Conservation (phyloP, 2,888 invertebrate species). For the Gandaritis pyraliata region DNA sequence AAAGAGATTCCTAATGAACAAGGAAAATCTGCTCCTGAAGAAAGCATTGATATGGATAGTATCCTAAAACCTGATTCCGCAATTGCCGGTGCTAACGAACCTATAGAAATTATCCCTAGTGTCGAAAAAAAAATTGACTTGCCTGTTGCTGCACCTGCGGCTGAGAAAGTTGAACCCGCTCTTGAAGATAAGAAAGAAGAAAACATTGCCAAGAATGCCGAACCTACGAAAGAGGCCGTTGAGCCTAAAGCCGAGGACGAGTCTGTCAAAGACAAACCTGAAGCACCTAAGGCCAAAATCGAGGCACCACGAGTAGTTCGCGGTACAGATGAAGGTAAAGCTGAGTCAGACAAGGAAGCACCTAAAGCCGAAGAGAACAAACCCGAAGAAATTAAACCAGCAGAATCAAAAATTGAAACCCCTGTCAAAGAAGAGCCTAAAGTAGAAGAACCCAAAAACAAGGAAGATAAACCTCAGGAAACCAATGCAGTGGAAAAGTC, state of each 20-base stretch:
- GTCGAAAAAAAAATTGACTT: slow-evolving; percentile 24
- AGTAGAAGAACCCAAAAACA: slow-evolving; percentile 37
- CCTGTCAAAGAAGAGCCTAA: slow-evolving; percentile 25
- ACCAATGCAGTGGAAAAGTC: slow-evolving; percentile 5
- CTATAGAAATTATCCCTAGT: slow-evolving; percentile 10
- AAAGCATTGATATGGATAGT: slow-evolving; percentile 22
- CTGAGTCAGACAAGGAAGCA: slow-evolving; percentile 5
- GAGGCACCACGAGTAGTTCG: slow-evolving; percentile 64
- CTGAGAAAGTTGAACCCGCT: slow-evolving; percentile 28
- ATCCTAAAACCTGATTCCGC: slow-evolving; percentile 17
- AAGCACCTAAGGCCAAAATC: slow-evolving; percentile 8
- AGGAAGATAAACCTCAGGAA: slow-evolving; percentile 16
- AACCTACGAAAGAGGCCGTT: slow-evolving; percentile 30
- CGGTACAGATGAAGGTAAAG: slow-evolving; percentile 63
- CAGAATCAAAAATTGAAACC: slow-evolving; percentile 11
- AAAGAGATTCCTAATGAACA: slow-evolving; percentile 37
- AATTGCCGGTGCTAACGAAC: slow-evolving; percentile 19
- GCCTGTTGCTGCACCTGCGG: neutral
- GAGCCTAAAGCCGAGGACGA: slow-evolving; percentile 23
- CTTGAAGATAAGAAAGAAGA: slow-evolving; percentile 46
- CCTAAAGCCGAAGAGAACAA: slow-evolving; percentile 35
- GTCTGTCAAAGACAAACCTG: slow-evolving; percentile 49
- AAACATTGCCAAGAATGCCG: slow-evolving; percentile 16
- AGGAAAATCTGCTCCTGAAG: slow-evolving; percentile 29
- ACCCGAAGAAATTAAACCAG: slow-evolving; percentile 12